Evolutionary conservation across 35 echinoderm and acorn worm species (phyloP), one percentile per base, ranked within the genome.

Genomic region (Holothuria glaberrima): DNA sequence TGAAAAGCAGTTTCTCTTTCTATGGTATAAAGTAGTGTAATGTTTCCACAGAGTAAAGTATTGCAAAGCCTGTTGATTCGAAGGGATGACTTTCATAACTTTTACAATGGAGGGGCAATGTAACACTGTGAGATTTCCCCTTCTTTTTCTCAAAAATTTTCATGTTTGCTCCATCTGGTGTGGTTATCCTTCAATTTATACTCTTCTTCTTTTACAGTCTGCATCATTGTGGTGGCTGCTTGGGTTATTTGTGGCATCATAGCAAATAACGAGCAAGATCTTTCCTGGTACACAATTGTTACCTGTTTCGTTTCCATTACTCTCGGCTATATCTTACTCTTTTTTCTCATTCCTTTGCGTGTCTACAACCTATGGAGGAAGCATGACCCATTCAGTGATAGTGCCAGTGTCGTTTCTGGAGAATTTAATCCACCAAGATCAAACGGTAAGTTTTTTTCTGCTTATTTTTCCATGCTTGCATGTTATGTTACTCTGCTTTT

Each of bases 341-440:
- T 71, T 13, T 87, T 67, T 41, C 67, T 69, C 32, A 20, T 87
- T 21, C 85, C 85, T 20, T 44, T 70, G 22, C 85, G 85, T 2
- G 50, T 87, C 63, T 87, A 29, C 65, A 87, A 87, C 26, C 18
- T 87, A 21, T 87, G 61, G 31, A 36, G 63, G 38, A 71, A 71
- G 10, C 85, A 87, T 70, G 85, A 87, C 30, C 61, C 85, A 12
- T 87, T 87, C 85, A 50, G 38, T 36, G 85, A 87, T 41, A 52
- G 38, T 16, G 85, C 85, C 20, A 87, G 85, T 52, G 85, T 87
- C 3, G 45, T 87, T 50, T 87, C 85, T 5, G 85, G 85, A 44
- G 85, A 87, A 50, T 87, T 87, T 28, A 67, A 34, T 38, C 24
- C 24, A 26, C 66, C 66, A 69, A 26, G 31, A 33, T 0, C 66